Evolutionary conservation across 2,113 vertebrate genomes (phyloP), one percentile per base, ranked within the genome.

Genomic region (Oriolus oriolus): DNA sequence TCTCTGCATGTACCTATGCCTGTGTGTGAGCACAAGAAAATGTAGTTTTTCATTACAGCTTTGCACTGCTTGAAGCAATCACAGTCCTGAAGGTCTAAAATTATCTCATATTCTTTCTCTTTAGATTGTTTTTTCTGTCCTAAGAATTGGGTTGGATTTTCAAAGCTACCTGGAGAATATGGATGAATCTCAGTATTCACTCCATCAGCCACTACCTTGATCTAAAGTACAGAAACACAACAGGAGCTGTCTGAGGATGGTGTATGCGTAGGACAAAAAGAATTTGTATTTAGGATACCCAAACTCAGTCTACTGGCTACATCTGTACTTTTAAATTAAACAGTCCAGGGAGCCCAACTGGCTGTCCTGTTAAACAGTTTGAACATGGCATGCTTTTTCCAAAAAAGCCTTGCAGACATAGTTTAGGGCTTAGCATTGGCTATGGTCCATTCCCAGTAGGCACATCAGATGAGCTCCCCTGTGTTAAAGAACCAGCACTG

Each of bases 81-180:
- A 56, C 39, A 75, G 60, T 18, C 31, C 50, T 1, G 3, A 95
- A 94, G 35, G 73, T 84, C 35, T 84, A 56, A 95, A 92, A 93
- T 93, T 89, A 90, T 84, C 52, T 78, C 64, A 66, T 90, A 57
- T 92, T 89, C 59, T 92, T 93, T 80, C 68, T 80, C 59, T 92
- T 92, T 81, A 74, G 15, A 86, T 75, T 83, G 37, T 73, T 90
- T 80, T 87, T 93, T 53, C 68, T 78, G 26, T 68, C 83, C 76
- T 69, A 74, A 84, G 69, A 90, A 75, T 28, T 68, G 33, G 16
- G n/a, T 47, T 93, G 85, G 66, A 39, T 84, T 96, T 95, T 90
- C 64, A 92, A 86, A 94, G 81, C 60, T 47, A 45, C 60, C 20
- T 87, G 57, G 41, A 93, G 37, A 88, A 90, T 75, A 61, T 33